Percentiles rank a stretch among this genome's conserved stretches.
phyloP scores from a whole-genome alignment of 2,113 vertebrate species.

The Leucosticte australis region DNA sequence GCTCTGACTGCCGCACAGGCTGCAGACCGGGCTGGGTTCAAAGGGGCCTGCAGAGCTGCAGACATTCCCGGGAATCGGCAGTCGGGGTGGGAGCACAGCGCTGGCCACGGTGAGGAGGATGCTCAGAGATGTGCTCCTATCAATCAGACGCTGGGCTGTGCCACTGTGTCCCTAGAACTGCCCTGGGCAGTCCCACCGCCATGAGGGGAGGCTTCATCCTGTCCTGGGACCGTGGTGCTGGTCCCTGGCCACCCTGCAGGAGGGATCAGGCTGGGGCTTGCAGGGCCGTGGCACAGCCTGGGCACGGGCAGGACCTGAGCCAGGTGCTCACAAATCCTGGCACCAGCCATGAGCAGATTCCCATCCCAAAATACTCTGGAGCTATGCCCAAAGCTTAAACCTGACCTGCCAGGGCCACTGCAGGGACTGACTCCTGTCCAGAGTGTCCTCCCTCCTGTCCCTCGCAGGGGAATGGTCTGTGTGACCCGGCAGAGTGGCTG shows the following conservation, averaged over 20 bases:
- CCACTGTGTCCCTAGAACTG: not conserved
- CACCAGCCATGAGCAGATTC: not conserved
- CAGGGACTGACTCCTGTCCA: not conserved
- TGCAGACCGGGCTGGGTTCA: not conserved
- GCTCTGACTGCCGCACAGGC: conserved; percentile 29
- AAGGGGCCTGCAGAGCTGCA: not conserved
- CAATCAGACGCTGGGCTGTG: not conserved
- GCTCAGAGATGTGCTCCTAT: not conserved
- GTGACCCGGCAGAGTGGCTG: accelerated
- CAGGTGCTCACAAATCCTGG: not conserved
- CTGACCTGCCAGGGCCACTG: not conserved
- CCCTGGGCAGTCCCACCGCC: not conserved
- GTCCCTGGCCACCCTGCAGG: not conserved
- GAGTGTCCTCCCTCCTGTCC: not conserved
- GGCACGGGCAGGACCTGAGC: not conserved
- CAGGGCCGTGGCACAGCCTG: not conserved
- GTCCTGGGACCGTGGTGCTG: not conserved
- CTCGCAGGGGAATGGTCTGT: accelerated
- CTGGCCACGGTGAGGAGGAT: not conserved
- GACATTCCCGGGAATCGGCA: too few relatives aligned
- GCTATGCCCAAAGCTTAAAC: not conserved
- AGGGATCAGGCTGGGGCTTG: not conserved
- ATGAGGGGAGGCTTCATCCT: not conserved
- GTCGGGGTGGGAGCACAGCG: accelerated
- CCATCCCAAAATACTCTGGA: not conserved